Percentiles rank a stretch among this genome's conserved stretches.
Conservation (phyloP, 2,797 vertebrate species). For the Sciaenops ocellatus region DNA sequence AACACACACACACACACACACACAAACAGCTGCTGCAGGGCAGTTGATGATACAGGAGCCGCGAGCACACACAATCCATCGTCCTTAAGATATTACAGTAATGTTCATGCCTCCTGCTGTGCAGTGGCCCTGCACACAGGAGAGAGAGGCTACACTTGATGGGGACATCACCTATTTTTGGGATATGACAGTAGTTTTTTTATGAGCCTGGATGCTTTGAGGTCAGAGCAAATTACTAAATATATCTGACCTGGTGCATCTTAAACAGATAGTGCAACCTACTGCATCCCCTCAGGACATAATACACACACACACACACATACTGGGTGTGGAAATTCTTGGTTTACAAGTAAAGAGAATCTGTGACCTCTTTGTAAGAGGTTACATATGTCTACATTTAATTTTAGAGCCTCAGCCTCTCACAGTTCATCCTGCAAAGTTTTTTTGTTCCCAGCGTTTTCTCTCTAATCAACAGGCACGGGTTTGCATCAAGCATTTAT, state of each 20-base stretch:
- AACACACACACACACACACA: background rate
- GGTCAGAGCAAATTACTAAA: constrained; percentile 58
- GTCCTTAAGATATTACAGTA: background rate
- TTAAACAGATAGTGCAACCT: constrained; percentile 26
- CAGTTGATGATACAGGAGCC: background rate
- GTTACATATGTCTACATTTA: background rate
- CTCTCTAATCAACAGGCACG: too few relatives aligned
- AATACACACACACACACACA: background rate
- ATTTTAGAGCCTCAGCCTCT: background rate
- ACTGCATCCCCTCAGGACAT: constrained; percentile 23
- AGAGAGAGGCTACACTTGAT: constrained; percentile 15
- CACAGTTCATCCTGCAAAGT: too few relatives aligned
- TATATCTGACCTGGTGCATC: constrained; percentile 48
- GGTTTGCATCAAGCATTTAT: background rate
- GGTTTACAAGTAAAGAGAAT: background rate
- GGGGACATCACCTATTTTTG: constrained; percentile 51
- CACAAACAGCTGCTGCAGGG: too few relatives aligned
- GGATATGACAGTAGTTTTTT: constrained; percentile 46
- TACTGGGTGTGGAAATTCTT: background rate
- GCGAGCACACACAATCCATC: background rate
- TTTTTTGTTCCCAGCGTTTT: too few relatives aligned
- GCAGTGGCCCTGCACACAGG: background rate
- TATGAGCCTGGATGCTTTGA: constrained; percentile 54
- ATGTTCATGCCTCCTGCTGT: constrained; percentile 5
- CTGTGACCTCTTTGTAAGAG: background rate